Evolutionary conservation across 1,140 invertebrate genomes (phyloP), one percentile per base, ranked within the genome.

Genomic region (Idris sp.): DNA sequence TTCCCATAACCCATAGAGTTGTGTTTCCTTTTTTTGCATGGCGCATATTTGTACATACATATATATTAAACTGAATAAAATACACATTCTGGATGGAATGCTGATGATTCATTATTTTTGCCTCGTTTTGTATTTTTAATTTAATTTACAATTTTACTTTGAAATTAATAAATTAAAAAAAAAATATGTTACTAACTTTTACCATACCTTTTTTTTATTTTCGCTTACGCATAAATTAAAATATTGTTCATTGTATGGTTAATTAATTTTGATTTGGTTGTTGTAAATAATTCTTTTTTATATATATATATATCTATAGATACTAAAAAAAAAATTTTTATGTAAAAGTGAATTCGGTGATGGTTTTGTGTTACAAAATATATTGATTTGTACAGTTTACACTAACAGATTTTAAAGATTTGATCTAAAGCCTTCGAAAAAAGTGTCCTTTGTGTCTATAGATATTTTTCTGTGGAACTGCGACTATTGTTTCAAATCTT

Each of bases 41-140:
- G 19, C 28, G 44, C 43, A 59, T 58, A 68, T 51, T 51, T 68
- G 53, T 71, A 61, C 65, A 69, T 69, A 69, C 36, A 48, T 67
- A 40, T 56, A 46, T n/a, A n/a, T n/a, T n/a, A 51, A 30, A 58
- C 25, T 51, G 22, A 68, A 68, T 58, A 58, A 68, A 68, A 15
- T 49, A 68, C 53, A 68, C 64, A 14, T 68, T 51, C 43, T 51
- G 30, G 28, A 68, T 51, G 53, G 46, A 68, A 68, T 68, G 64
- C 19, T 51, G 25, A 44, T 3, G 26, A 49, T 56, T 67, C 44
- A 67, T 56, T 67, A 56, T 31, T 26, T 62, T 40, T 26, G 35
- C 25, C 58, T 61, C 15, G 22, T 40, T 48, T 48, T 31, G 43
- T 43, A 25, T 7, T 51, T 46, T 46, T 44, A 10, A 15, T 30